phyloP scores from a whole-genome alignment of 2,797 vertebrate species.

The Taeniopygia guttata region DNA sequence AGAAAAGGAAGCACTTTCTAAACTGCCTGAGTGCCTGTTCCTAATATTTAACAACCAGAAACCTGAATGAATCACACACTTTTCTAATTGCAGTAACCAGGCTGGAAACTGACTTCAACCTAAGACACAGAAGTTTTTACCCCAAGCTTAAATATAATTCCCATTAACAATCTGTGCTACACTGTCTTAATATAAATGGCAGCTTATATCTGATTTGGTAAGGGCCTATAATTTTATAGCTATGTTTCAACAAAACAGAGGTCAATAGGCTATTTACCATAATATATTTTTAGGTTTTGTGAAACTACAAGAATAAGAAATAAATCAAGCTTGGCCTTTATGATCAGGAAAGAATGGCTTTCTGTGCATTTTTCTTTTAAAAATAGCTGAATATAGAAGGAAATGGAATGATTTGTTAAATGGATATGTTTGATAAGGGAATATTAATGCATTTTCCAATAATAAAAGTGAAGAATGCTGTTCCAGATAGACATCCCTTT shows the following conservation, averaged over 20 bases:
- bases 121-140: background rate
- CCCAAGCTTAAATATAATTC: background rate
- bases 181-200: background rate
- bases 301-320: background rate
- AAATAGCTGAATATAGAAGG: background rate
- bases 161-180: background rate
- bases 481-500: conserved; percentile 23
- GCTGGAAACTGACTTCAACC: background rate
- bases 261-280: background rate
- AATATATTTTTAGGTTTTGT: background rate
- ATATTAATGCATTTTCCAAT: conserved; percentile 29
- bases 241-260: conserved; percentile 13
- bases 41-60: background rate
- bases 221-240: background rate
- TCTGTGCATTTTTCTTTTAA: background rate
- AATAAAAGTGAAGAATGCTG: conserved; percentile 39
- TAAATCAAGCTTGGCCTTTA: background rate
- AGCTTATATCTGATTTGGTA: background rate
- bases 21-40: background rate
- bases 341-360: background rate
- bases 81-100: background rate
- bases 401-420: conserved; percentile 1
- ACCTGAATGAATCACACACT: background rate
- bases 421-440: conserved; percentile 28
- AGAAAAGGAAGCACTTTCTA: background rate